Percentiles rank a stretch among this genome's conserved stretches.
Evolutionary conservation across 1,140 invertebrate genomes (phyloP).

Genomic region (Drosophila carrolli): DNA sequence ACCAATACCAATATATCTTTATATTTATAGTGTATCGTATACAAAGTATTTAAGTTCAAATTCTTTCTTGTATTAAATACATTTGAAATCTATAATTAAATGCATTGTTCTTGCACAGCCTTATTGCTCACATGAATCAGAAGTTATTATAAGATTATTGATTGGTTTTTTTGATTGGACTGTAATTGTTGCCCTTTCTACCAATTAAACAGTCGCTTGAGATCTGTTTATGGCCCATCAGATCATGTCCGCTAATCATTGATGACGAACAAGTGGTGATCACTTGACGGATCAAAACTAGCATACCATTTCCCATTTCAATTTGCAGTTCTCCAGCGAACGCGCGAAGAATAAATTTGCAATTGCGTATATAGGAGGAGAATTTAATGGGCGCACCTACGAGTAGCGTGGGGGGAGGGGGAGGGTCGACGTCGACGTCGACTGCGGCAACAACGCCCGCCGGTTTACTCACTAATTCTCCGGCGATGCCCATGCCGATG

Average conservation of each 20-base stretch:
- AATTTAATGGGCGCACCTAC: constrained; percentile 49
- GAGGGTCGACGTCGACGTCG: constrained; percentile 10
- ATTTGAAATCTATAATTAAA: constrained; percentile 10
- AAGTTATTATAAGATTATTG: not conserved
- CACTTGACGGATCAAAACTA: not conserved
- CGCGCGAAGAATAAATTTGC: constrained; percentile 56
- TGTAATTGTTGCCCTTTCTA: not conserved
- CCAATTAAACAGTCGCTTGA: not conserved
- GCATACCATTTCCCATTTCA: constrained; percentile 21
- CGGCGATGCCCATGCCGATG: not conserved
- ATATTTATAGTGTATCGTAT: not conserved
- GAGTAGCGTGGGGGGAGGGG: not conserved
- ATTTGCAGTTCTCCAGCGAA: constrained; percentile 34
- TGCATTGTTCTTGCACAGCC: not conserved
- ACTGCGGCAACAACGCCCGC: constrained; percentile 5
- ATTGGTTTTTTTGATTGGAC: not conserved
- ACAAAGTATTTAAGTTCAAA: constrained; percentile 13
- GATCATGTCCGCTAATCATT: not conserved
- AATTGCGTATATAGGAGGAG: constrained; percentile 54
- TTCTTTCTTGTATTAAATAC: not conserved
- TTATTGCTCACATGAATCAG: not conserved
- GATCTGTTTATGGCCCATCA: constrained; percentile 5
- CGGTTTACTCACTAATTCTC: constrained; percentile 4
- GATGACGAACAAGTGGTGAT: constrained; percentile 5
- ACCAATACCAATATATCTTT: no score